phyloP scores from a whole-genome alignment of 2,888 invertebrate genomes.

The Neelides folsomi region DNA sequence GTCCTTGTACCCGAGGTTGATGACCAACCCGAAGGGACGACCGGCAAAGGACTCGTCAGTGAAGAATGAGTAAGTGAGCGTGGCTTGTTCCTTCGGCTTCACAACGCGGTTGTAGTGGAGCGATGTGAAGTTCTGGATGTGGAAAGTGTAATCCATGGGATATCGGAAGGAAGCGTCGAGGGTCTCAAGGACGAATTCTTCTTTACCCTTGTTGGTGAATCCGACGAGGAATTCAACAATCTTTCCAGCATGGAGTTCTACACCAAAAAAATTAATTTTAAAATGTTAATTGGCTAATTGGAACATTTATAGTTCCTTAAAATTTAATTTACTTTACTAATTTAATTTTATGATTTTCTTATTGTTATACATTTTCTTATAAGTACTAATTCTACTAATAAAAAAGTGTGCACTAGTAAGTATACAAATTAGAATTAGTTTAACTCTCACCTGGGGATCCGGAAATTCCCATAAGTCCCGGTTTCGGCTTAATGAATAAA shows the following conservation, averaged over 20 bases:
- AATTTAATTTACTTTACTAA: neutral
- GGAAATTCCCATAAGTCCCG: conserved; percentile 27
- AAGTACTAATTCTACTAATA: neutral
- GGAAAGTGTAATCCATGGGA: conserved; percentile 95
- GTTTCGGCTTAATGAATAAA: conserved; percentile 65
- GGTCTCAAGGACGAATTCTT: conserved; percentile 80
- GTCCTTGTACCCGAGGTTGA: conserved; percentile 83
- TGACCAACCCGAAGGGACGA: conserved; percentile 86
- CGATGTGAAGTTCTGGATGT: conserved; percentile 95
- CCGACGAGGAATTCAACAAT: conserved; percentile 91
- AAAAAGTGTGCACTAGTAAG: neutral
- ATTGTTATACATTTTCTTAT: neutral
- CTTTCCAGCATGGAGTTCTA: conserved; percentile 81
- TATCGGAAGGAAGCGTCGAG: conserved; percentile 97
- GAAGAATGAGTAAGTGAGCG: conserved; percentile 84
- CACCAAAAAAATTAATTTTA: conserved; percentile 30
- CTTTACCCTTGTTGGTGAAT: conserved; percentile 83
- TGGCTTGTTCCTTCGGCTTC: conserved; percentile 80
- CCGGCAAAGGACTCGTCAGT: conserved; percentile 95
- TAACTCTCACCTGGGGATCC: conserved; percentile 25
- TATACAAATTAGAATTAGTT: neutral
- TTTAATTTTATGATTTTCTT: neutral
- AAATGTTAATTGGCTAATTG: neutral
- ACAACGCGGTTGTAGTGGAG: conserved; percentile 75
- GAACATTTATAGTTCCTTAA: neutral